These are phyloP conservation scores for Nyleta sp. DNA, from an alignment of 2,888 invertebrate species.

Conservation along the genomic window DNA sequence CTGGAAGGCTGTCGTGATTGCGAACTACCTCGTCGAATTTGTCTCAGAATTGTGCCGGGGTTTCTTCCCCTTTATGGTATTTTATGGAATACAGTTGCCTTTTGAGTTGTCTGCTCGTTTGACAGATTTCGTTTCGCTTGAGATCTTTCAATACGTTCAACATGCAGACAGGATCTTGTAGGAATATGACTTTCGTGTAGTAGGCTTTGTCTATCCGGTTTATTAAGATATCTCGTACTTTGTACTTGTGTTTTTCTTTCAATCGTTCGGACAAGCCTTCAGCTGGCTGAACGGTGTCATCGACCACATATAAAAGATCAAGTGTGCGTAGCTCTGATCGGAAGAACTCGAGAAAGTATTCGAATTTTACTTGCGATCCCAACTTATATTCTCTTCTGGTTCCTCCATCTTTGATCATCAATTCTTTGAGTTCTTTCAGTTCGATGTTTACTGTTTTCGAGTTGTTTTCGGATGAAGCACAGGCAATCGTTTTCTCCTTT, in stretches of 20 bases:
- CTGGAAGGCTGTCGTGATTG: constrained; percentile 34
- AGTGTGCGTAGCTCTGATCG: constrained; percentile 56
- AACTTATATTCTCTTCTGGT: constrained; percentile 61
- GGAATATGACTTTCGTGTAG: constrained; percentile 57
- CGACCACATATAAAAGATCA: constrained; percentile 59
- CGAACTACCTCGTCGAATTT: constrained; percentile 58
- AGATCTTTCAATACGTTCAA: constrained; percentile 49
- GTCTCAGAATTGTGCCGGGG: constrained; percentile 53
- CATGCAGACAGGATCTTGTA: constrained; percentile 42
- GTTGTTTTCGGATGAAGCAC: too few species aligned
- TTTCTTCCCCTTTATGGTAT: constrained; percentile 30
- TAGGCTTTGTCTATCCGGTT: constrained; percentile 63
- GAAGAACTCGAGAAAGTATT: constrained; percentile 60
- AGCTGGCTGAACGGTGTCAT: constrained; percentile 40
- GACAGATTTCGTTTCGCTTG: constrained; percentile 33
- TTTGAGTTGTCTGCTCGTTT: constrained; percentile 29
- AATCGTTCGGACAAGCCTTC: constrained; percentile 45
- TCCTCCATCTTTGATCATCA: constrained; percentile 46
- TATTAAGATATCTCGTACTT: constrained; percentile 63
- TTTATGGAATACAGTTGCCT: constrained; percentile 26
- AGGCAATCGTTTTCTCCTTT: too few species aligned
- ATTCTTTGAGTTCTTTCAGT: constrained; percentile 11
- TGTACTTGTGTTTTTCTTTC: constrained; percentile 59
- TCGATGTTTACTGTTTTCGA: too few species aligned
- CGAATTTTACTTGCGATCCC: constrained; percentile 46